Evolutionary conservation across 2,797 vertebrate species (phyloP), one percentile per base, ranked within the genome.

Genomic region (Anabas testudineus): DNA sequence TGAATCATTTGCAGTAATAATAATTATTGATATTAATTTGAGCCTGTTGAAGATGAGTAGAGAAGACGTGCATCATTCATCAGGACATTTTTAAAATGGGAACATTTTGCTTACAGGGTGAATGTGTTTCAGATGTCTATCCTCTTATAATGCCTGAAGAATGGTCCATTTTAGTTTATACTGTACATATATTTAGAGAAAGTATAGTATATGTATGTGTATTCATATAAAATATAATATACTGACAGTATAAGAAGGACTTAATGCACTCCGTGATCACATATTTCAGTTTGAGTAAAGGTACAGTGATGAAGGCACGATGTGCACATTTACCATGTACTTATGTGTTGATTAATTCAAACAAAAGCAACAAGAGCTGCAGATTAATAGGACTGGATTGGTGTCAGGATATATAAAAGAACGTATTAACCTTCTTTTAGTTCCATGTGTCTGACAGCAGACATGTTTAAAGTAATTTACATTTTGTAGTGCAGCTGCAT

Each of bases 401-500:
- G 4, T 55, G 24, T 71, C 21, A 30, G 1, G 32, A 43, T 43
- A 16, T 54, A n/a, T 43, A 79, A 65, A 61, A 3, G 36, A 70
- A 58, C 47, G 13, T 18, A 22, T 51, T 57, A 10, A 49, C 51
- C 48, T 68, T 59, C 7, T 37, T 53, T 55, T 69, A 28, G 34
- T 46, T 26, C 48, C 14, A 18, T 16, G 26, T 19, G 22, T 63
- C 15, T 66, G 64, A 37, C 54, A 59, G 54, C 26, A 42, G 12
- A 49, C 4, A 47, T 13, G 16, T 57, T 51, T 37, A 3, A 74
- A 37, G 37, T 39, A 34, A 67, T 8, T 57, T 2, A 63, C 43
- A 57, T 47, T 57, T 22, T 51, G 14, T 6, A 42, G 18, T 34
- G 13, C n/a, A 36, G 36, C 9, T 54, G 52, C 18, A 53, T 16